Percentiles rank a stretch among this genome's conserved stretches.
These are phyloP conservation scores for Orchesella flavescens DNA, from an alignment of 2,888 invertebrate species.

Conservation along the genomic window DNA sequence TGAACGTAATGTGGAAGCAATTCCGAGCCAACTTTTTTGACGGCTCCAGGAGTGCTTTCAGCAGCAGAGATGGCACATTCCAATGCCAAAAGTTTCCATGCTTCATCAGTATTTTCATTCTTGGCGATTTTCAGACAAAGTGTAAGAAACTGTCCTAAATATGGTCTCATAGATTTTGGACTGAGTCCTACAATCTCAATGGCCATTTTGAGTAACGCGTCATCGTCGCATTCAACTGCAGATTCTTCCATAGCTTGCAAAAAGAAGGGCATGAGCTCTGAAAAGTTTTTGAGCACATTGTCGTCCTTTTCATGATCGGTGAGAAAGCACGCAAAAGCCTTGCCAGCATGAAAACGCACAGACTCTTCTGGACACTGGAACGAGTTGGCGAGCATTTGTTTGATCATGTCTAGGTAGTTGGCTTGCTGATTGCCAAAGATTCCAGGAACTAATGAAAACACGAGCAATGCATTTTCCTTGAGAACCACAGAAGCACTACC, in stretches of 20 bases:
- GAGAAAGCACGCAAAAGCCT: constrained; percentile 82
- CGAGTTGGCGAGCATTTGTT: constrained; percentile 93
- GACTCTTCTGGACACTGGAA: constrained; percentile 77
- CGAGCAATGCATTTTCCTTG: constrained; percentile 93
- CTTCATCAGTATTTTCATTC: constrained; percentile 60
- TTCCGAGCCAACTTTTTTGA: constrained; percentile 91
- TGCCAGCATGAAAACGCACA: constrained; percentile 76
- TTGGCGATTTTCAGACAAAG: constrained; percentile 80
- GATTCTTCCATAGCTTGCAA: constrained; percentile 73
- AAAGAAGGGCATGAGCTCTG: constrained; percentile 83
- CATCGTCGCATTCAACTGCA: constrained; percentile 80
- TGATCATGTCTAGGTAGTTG: constrained; percentile 92
- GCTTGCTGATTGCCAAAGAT: constrained; percentile 97
- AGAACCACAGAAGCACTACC: constrained; percentile 86
- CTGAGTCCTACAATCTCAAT: constrained; percentile 95
- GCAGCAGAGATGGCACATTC: constrained; percentile 82
- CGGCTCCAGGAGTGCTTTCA: constrained; percentile 97
- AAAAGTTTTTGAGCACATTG: constrained; percentile 90
- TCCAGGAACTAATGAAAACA: constrained; percentile 96
- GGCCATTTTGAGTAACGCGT: constrained; percentile 91
- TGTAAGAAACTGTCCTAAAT: constrained; percentile 88
- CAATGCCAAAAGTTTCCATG: constrained; percentile 70
- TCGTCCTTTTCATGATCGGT: constrained; percentile 94
- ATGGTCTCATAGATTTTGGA: constrained; percentile 92
- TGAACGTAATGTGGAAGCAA: constrained; percentile 79